Conservation (phyloP, 2,888 invertebrate genomes). For the Ditylenchus weischeri region DNA sequence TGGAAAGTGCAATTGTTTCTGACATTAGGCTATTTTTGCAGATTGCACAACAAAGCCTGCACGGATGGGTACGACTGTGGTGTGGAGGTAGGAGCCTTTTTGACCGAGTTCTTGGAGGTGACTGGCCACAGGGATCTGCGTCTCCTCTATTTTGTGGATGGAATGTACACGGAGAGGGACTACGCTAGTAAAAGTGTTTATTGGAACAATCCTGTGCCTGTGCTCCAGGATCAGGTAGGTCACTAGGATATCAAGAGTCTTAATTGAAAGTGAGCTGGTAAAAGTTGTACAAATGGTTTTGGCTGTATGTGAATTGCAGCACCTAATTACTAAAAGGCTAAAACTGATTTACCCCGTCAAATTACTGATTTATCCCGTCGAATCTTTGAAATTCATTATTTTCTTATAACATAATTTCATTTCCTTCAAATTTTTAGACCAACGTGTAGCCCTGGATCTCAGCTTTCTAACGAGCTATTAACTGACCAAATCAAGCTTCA, state of each 20-base stretch:
- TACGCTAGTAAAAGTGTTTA: constrained; percentile 29
- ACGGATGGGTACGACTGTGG: constrained; percentile 55
- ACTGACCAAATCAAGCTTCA: too few relatives aligned
- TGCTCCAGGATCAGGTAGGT: constrained; percentile 33
- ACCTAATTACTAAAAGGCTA: too few relatives aligned
- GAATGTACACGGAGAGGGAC: constrained; percentile 47
- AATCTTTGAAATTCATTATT: too few relatives aligned
- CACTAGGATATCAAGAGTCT: background rate
- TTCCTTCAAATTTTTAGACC: too few relatives aligned
- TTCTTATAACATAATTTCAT: too few relatives aligned
- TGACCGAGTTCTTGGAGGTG: constrained; percentile 39
- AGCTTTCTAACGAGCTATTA: too few relatives aligned
- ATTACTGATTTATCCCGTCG: too few relatives aligned
- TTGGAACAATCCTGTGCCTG: constrained; percentile 37
- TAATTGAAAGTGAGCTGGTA: background rate
- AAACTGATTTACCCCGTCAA: too few relatives aligned
- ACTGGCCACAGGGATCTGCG: constrained; percentile 33
- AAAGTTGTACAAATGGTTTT: too few relatives aligned
- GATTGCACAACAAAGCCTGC: constrained; percentile 39
- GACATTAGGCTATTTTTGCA: constrained; percentile 9
- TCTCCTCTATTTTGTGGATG: constrained; percentile 43
- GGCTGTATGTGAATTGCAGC: too few relatives aligned
- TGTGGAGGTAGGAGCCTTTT: constrained; percentile 37
- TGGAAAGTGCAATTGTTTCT: too few relatives aligned
- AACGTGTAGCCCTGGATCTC: too few relatives aligned